These are phyloP conservation scores for Morinoia aosen DNA, from an alignment of 2,888 invertebrate genomes.

Conservation along the genomic window DNA sequence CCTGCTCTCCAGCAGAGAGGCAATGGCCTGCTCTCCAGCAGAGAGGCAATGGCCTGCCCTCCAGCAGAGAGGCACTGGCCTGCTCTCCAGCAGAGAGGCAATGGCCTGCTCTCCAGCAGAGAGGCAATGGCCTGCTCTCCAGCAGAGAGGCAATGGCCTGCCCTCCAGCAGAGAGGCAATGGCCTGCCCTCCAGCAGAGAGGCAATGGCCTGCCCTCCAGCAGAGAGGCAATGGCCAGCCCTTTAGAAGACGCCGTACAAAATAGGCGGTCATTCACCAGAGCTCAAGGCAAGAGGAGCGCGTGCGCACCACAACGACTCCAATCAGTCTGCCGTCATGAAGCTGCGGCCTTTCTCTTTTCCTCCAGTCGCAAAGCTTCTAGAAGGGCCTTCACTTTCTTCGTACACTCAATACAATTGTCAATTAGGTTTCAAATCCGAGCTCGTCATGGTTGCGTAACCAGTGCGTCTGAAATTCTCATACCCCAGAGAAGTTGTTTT, in stretches of 20 bases:
- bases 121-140: too few relatives aligned
- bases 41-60: too few relatives aligned
- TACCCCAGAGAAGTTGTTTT: not conserved
- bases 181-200: too few relatives aligned
- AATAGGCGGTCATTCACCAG: conserved; percentile 14
- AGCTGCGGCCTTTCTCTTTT: not conserved
- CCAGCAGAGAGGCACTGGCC: too few relatives aligned
- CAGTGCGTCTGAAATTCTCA: not conserved
- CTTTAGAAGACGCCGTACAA: not conserved
- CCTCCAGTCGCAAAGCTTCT: not conserved
- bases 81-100: too few relatives aligned
- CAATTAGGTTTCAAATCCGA: not conserved
- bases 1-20: too few relatives aligned
- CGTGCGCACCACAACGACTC: not conserved
- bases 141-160: too few relatives aligned
- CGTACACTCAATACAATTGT: not conserved
- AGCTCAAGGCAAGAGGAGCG: not conserved
- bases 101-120: too few relatives aligned
- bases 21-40: too few relatives aligned
- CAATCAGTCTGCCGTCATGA: not conserved
- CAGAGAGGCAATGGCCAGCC: not conserved
- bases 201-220: not conserved
- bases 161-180: too few relatives aligned
- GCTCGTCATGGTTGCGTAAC: not conserved
- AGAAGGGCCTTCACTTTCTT: not conserved